Evolutionary conservation across 2,888 invertebrate species (phyloP).

Genomic region (Ennomos quercinarius): DNA sequence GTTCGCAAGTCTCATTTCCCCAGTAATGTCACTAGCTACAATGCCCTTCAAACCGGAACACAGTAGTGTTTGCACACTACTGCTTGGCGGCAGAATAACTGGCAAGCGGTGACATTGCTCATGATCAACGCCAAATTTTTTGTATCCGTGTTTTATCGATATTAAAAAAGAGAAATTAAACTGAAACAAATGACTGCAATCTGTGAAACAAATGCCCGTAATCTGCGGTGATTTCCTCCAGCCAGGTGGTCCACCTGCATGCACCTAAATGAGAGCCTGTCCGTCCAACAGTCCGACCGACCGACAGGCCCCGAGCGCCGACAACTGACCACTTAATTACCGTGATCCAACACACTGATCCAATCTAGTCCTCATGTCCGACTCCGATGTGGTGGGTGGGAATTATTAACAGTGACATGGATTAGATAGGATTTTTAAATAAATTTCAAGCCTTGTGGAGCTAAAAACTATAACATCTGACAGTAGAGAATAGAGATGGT

Average conservation of each 20-base stretch:
- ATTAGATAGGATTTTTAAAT: too few species aligned
- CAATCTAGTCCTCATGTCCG: neutral
- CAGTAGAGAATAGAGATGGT: too few species aligned
- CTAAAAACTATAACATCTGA: too few species aligned
- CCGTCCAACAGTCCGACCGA: slow-evolving; percentile 2
- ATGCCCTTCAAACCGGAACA: too few species aligned
- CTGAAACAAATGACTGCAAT: slow-evolving; percentile 13
- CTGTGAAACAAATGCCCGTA: slow-evolving; percentile 19
- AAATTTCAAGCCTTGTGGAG: too few species aligned
- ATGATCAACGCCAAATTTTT: too few species aligned
- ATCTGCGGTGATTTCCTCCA: slow-evolving; percentile 16
- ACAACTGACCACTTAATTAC: slow-evolving; percentile 26
- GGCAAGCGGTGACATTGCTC: too few species aligned
- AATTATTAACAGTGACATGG: neutral
- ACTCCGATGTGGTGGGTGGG: slow-evolving; percentile 5
- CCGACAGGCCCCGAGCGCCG: slow-evolving; percentile 15
- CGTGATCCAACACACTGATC: slow-evolving; percentile 12
- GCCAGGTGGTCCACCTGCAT: slow-evolving; percentile 22
- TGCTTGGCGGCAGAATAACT: too few species aligned
- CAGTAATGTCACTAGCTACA: too few species aligned
- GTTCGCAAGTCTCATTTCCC: too few species aligned
- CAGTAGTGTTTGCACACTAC: too few species aligned
- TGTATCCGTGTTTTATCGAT: neutral
- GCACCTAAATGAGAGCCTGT: slow-evolving; percentile 19
- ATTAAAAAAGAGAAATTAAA: neutral